Evolutionary conservation across 2,797 vertebrate genomes (phyloP), one percentile per base, ranked within the genome.

Genomic region (Onychomys torridus): DNA sequence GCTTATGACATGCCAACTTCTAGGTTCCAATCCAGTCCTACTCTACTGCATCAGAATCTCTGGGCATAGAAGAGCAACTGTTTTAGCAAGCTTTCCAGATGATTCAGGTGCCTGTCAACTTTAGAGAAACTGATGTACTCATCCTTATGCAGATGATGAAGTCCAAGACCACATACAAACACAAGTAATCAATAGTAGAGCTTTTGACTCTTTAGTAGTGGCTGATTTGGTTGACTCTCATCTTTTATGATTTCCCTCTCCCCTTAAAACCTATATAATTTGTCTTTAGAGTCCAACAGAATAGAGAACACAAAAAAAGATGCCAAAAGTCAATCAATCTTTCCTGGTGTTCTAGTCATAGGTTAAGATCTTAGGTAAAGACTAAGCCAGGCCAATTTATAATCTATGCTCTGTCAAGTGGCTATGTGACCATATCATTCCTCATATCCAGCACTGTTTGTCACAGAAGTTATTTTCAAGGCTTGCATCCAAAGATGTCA

Each of bases 231-330:
- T 8, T 78, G 59, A 90, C 14, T 3, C n/a, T 57, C 5, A 76
- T 77, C 55, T 88, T 65, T 13, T 43, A 69, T 81, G 76, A 78
- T 59, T 78, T 78, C 29, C 73, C 32, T 95, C 37, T 96, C n/a
- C 83, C 46, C 69, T 83, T 95, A n/a, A 91, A 89, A 40, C 32
- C 85, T 21, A 87, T 5, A 32, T 25, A 76, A 59, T 82, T 91
- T 83, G 29, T 86, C 67, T 90, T 34, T 61, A 37, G 32, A 95
- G 55, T 82, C 57, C 16, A 81, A 65, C 2, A 89, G 76, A 93
- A 71, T 71, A 82, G 61, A 21, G 34, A 94, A 94, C 46, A 81
- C 49, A 89, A 23, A 88, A 83, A 89, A 83, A 89, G 71, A 77
- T 59, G 52, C 49, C 59, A 81, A 83, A 93, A 32, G 81, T 12